Base-by-base conservation (phyloP, 2,888 invertebrate species). In the Lamellibrachia satsuma region DNA sequence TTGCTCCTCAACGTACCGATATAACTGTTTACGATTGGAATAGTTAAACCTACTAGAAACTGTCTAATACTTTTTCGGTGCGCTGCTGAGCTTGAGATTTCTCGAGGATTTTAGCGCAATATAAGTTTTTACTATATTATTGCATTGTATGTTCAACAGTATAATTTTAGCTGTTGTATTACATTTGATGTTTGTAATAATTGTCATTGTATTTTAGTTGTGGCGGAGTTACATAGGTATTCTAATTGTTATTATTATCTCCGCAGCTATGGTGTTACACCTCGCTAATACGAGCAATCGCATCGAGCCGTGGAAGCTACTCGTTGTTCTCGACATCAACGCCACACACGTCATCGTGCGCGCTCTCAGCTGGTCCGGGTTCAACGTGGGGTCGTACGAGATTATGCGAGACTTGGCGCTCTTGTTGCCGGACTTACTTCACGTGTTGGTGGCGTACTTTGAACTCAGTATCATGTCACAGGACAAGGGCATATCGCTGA, bases 401-500 rank as follows among this genome's bases (percentile, higher is more conserved):
- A 75, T 75, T 75, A 3, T 94, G 1, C 94, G 96, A 27, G 95
- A 96, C 92, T 93, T 96, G 52, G 96, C 95, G 0, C 93, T 96
- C 92, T 95, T 96, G 95, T 93, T 96, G 7, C 96, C 96, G 0
- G 96, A 96, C 93, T 52, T 96, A 22, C 93, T 96, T 7, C 96
- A 96, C 95, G 97, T 98, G 52, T 94, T 97, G 39, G 96, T 98
- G 93, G 97, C 98, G 1, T 90, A 96, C 4, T 95, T 95, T 93
- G 96, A 96, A 93, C 94, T 97, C 22, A 94, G 94, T 75, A 94
- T 93, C 39, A 94, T 96, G 93, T 95, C 96, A 0, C 94, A 94
- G 60, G 93, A 93, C 7, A 96, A 96, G 92, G 95, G 95, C 3
- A 93, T 95, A n/a, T 95, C 95, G 6, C 93, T 96, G 0, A 94